These are phyloP conservation scores for Equus przewalskii DNA, from an alignment of 2,113 vertebrate species.

Conservation along the genomic window DNA sequence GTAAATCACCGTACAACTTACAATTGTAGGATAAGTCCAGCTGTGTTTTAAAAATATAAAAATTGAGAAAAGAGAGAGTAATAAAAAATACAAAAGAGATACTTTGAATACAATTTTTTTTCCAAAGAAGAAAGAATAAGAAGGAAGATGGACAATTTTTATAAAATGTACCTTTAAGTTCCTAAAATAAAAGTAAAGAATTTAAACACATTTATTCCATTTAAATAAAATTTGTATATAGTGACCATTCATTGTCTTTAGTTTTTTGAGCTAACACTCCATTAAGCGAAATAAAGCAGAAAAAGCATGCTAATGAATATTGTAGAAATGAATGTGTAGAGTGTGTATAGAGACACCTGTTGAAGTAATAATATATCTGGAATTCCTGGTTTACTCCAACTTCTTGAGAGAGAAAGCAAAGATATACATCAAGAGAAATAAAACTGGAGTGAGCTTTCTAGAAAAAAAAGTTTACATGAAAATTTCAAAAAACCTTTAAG, in stretches of 20 bases:
- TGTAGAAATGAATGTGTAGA: background rate
- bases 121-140: background rate
- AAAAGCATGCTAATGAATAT: background rate
- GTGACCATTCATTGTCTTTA: background rate
- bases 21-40: background rate
- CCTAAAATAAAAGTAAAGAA: slow-evolving; percentile 1
- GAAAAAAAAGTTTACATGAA: slow-evolving; percentile 3
- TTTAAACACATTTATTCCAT: background rate
- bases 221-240: background rate
- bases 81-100: background rate
- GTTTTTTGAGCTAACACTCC: background rate
- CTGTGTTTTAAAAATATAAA: slow-evolving; percentile 29
- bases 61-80: background rate
- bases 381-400: background rate
- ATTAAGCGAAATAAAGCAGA: background rate
- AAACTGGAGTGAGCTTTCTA: background rate
- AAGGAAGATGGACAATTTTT: background rate
- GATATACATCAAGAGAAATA: background rate
- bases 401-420: background rate
- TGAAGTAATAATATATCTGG: background rate
- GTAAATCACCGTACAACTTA: background rate
- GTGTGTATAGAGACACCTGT: background rate
- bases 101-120: background rate
- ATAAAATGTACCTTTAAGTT: background rate
- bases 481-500: background rate